A percentile compares a stretch with the other conserved stretches of the same genome.
phyloP scores from a whole-genome alignment of 2,888 invertebrate species.

The Patella pellucida region DNA sequence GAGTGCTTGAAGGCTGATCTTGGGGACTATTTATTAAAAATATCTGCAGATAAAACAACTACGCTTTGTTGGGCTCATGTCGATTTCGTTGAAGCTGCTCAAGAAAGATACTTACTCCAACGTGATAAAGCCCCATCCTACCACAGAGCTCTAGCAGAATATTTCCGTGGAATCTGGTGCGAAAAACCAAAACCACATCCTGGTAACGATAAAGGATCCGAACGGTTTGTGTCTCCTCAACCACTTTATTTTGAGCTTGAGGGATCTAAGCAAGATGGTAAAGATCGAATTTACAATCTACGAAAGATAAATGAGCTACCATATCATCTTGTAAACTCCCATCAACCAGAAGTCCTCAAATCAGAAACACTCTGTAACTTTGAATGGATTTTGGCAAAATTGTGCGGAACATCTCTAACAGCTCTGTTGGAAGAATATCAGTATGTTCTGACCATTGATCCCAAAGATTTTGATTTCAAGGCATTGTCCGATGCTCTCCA shows the following conservation, averaged over 20 bases:
- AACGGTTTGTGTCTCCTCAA: slow-evolving; percentile 51
- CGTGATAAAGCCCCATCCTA: slow-evolving; percentile 67
- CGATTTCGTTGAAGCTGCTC: slow-evolving; percentile 77
- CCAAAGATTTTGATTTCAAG: slow-evolving; percentile 64
- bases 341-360: slow-evolving; percentile 74
- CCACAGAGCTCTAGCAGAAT: slow-evolving; percentile 67
- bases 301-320: slow-evolving; percentile 87
- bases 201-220: slow-evolving; percentile 49
- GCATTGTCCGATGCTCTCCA: slow-evolving; percentile 81
- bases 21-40: slow-evolving; percentile 47
- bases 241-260: slow-evolving; percentile 51
- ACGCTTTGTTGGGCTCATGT: slow-evolving; percentile 78
- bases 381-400: slow-evolving; percentile 85
- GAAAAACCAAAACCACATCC: slow-evolving; percentile 55
- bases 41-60: slow-evolving; percentile 49
- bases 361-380: slow-evolving; percentile 82
- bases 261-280: slow-evolving; percentile 39
- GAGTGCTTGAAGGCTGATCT: slow-evolving; percentile 55
- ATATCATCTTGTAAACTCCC: slow-evolving; percentile 79
- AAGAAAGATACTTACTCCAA: slow-evolving; percentile 75
- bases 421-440: slow-evolving; percentile 84
- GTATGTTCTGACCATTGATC: slow-evolving; percentile 69
- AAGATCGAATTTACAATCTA: slow-evolving; percentile 76
- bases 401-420: slow-evolving; percentile 83
- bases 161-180: slow-evolving; percentile 65